Conservation (phyloP, 2,888 invertebrate species). For the Cerastis rubricosa region DNA sequence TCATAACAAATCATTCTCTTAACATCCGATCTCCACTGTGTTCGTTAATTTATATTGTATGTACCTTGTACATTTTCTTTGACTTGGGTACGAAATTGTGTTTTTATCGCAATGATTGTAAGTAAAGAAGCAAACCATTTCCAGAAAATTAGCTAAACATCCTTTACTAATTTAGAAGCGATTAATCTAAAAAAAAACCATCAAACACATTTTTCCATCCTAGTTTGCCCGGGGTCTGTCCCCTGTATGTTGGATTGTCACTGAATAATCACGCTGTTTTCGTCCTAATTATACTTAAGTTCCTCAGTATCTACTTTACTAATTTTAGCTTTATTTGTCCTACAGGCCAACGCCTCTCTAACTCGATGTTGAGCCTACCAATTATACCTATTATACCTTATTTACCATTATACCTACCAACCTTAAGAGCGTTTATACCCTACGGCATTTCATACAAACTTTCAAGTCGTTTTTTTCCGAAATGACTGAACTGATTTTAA, state of each 20-base stretch:
- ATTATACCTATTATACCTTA: no score
- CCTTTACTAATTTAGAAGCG: background rate
- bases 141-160: background rate
- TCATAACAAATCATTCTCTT: background rate
- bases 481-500: no score
- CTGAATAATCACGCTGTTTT: slow-evolving; percentile 11
- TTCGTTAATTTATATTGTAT: background rate
- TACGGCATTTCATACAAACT: no score
- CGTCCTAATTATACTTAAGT: slow-evolving; percentile 14
- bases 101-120: background rate
- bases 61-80: background rate
- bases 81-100: background rate
- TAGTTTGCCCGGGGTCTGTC: background rate
- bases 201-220: slow-evolving; percentile 15
- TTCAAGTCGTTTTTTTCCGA: no score
- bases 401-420: no score
- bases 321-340: background rate
- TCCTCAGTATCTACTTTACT: background rate
- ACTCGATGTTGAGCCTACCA: background rate
- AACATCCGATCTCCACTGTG: background rate
- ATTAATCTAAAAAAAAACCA: slow-evolving; percentile 27
- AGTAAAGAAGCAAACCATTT: background rate
- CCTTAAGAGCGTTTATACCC: no score
- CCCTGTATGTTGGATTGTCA: slow-evolving; percentile 7
- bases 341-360: background rate